These are phyloP conservation scores for Ifrita kowaldi DNA, from an alignment of 2,113 vertebrate genomes.

Conservation along the genomic window DNA sequence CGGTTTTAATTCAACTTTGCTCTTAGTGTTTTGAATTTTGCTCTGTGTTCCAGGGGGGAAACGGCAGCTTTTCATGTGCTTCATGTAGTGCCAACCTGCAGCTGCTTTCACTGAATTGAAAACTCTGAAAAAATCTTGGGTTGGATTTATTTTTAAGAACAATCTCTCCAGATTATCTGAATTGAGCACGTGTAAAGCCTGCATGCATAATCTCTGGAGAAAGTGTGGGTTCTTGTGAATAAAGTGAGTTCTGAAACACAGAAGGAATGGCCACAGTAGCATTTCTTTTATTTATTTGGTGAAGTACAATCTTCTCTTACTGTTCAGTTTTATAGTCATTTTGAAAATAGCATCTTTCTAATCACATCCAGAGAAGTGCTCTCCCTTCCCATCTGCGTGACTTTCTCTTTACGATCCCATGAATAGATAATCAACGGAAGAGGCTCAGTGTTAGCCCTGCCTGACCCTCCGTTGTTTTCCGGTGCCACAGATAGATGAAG, in stretches of 20 bases:
- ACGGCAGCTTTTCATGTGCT: background rate
- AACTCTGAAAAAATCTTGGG: background rate
- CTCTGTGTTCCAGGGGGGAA: background rate
- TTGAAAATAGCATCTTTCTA: background rate
- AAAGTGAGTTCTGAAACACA: background rate
- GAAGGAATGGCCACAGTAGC: background rate
- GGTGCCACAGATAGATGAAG: background rate
- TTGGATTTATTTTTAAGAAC: background rate
- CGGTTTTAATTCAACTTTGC: background rate
- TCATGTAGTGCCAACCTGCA: fast-evolving
- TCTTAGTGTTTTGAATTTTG: background rate
- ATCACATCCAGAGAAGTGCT: background rate
- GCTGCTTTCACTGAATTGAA: background rate
- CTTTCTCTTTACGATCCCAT: background rate
- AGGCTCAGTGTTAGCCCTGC: background rate
- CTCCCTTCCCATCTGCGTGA: fast-evolving
- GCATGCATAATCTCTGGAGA: background rate
- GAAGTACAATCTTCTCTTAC: background rate
- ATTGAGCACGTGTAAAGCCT: background rate
- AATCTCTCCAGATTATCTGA: background rate
- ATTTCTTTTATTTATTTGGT: background rate
- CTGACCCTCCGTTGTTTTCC: background rate
- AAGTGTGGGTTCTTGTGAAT: background rate
- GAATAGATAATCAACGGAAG: background rate
- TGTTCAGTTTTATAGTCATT: background rate